phyloP scores from a whole-genome alignment of 1,140 invertebrate genomes.

The Drosophila ambigua region DNA sequence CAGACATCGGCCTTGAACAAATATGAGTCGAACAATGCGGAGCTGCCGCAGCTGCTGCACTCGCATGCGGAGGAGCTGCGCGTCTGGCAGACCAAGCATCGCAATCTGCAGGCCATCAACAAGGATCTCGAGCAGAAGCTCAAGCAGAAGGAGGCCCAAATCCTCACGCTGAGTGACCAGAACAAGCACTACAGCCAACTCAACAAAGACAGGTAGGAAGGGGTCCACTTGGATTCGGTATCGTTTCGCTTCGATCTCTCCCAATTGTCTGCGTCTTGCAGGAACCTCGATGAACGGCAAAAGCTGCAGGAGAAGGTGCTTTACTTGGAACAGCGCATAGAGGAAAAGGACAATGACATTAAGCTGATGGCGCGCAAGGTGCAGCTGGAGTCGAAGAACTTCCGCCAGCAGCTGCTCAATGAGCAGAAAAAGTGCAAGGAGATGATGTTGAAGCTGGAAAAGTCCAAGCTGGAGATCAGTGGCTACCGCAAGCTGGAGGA shows the following conservation, averaged over 20 bases:
- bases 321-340: conserved; percentile 87
- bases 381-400: conserved; percentile 89
- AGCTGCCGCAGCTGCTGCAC: conserved; percentile 88
- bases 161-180: conserved; percentile 87
- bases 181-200: conserved; percentile 88
- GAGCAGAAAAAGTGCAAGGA: conserved; percentile 89
- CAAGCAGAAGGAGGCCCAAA: conserved; percentile 88
- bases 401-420: conserved; percentile 87
- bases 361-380: conserved; percentile 88
- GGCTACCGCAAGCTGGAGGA: conserved; percentile 78
- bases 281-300: conserved; percentile 89
- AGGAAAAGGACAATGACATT: conserved; percentile 89
- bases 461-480: conserved; percentile 84
- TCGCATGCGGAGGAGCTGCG: conserved; percentile 91
- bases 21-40: conserved; percentile 90
- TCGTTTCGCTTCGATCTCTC: background rate
- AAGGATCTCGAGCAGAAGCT: conserved; percentile 86
- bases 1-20: conserved; percentile 89
- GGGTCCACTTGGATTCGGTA: background rate
- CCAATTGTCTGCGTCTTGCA: conserved; percentile 32
- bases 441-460: conserved; percentile 87
- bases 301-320: conserved; percentile 88
- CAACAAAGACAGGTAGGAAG: conserved; percentile 87
- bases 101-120: conserved; percentile 87
- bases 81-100: conserved; percentile 88